Evolutionary conservation across 2,113 vertebrate species (phyloP), one percentile per base, ranked within the genome.

Genomic region (Anarrhichthys ocellatus): DNA sequence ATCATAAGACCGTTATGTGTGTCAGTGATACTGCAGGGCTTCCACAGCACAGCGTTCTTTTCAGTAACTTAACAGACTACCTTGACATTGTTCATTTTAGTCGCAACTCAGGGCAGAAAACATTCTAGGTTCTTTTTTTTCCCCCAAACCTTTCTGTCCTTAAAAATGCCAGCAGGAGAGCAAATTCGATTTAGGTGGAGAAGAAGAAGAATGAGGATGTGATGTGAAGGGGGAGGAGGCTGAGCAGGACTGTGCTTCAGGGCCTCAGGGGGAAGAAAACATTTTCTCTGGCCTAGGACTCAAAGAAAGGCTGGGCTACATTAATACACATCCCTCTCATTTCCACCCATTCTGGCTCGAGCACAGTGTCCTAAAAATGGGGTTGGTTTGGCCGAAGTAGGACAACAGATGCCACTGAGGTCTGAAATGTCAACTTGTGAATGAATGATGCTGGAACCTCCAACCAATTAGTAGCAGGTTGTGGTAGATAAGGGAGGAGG

Each of bases 401-500:
- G 84, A 89, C 88, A 91, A 85, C 91, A 90, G 90, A 92, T 92
- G 90, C 87, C 81, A 78, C 66, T 79, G 38, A 82, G 54, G 75
- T 61, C 83, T 76, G 72, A 86, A 81, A 80, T 74, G 74, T 85
- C 75, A 74, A 52, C 56, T 69, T 79, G 70, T 67, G 73, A 69
- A 63, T 73, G 70, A 84, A 76, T 48, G 46, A 46, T 63, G 75
- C 68, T 68, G 59, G 42, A 82, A 78, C n/a, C 32, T 63, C 34
- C 62, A 69, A 76, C 70, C 56, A 82, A 76, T 87, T 75, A 81
- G 40, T 69, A 8, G 48, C 29, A 70, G 34, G 20, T 62, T 46
- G 29, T 44, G 3, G 13, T 24, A 17, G 10, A 62, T 42, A 44
- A 54, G 52, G 6, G 24, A 64, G 22, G 61, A 10, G 72, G 29